Percentiles rank a stretch among this genome's conserved stretches.
Conservation (phyloP, 2,888 invertebrate species). For the Hypsopygia costalis region DNA sequence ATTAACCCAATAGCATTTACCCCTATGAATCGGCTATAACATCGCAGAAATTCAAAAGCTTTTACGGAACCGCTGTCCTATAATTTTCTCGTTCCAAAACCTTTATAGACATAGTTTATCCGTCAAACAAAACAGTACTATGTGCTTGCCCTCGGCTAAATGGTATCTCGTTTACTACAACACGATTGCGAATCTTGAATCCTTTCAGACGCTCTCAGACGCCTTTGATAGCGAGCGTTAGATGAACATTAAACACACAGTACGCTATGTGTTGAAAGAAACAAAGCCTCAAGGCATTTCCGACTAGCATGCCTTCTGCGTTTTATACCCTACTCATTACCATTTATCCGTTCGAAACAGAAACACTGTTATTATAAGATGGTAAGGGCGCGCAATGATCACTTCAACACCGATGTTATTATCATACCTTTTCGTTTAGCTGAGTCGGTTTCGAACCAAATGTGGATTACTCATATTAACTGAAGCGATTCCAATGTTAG, state of each 20-base stretch:
- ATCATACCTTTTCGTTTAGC: slow-evolving; percentile 51
- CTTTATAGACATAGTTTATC: slow-evolving; percentile 41
- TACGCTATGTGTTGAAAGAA: slow-evolving; percentile 75
- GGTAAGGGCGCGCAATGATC: slow-evolving; percentile 68
- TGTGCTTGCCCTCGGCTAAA: slow-evolving; percentile 66
- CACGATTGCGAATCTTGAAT: slow-evolving; percentile 65
- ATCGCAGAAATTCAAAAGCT: slow-evolving; percentile 19
- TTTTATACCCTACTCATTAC: slow-evolving; percentile 56
- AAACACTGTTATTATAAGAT: slow-evolving; percentile 72
- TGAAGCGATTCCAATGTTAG: slow-evolving; percentile 15
- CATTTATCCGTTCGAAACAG: slow-evolving; percentile 57
- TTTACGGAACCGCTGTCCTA: slow-evolving; percentile 30
- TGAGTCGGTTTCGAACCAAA: slow-evolving; percentile 38
- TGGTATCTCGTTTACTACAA: slow-evolving; percentile 67
- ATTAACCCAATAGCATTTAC: slow-evolving; percentile 7
- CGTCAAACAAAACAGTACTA: slow-evolving; percentile 39
- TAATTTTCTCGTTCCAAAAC: slow-evolving; percentile 50
- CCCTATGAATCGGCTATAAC: slow-evolving; percentile 10
- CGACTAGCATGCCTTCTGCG: slow-evolving; percentile 55
- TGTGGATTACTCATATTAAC: slow-evolving; percentile 32
- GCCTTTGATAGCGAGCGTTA: slow-evolving; percentile 61
- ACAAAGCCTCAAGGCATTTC: slow-evolving; percentile 60
- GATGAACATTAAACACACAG: slow-evolving; percentile 69
- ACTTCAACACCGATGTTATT: slow-evolving; percentile 57
- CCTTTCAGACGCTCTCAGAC: slow-evolving; percentile 53